Percentiles rank a stretch among this genome's conserved stretches.
These are phyloP conservation scores for Lysandra coridon DNA, from an alignment of 2,888 invertebrate genomes.

Conservation along the genomic window DNA sequence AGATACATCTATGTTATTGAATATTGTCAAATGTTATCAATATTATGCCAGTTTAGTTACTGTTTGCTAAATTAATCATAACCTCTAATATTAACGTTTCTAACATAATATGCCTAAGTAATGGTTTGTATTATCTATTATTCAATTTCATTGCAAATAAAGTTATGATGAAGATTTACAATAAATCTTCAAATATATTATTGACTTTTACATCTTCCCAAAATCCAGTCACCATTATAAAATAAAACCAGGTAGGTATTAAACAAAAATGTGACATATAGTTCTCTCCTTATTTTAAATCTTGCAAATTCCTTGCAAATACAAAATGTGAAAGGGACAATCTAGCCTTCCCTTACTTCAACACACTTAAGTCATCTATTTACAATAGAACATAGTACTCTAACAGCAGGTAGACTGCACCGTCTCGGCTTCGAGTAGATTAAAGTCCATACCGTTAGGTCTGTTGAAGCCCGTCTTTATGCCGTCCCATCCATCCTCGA, in stretches of 20 bases:
- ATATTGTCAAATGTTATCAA: neutral
- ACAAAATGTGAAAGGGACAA: neutral
- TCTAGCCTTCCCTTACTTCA: constrained; percentile 29
- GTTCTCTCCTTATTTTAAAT: neutral
- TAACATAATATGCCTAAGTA: neutral
- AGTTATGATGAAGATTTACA: neutral
- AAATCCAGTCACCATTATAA: neutral
- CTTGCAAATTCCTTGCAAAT: constrained; percentile 1
- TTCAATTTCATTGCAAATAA: neutral
- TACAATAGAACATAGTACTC: constrained; percentile 35
- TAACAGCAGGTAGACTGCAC: constrained; percentile 94
- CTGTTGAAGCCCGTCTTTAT: constrained; percentile 95
- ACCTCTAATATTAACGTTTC: neutral
- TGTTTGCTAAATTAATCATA: neutral
- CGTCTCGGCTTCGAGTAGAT: constrained; percentile 93
- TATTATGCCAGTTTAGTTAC: neutral
- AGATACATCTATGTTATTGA: neutral
- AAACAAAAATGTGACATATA: neutral
- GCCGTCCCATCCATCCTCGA: constrained; percentile 98
- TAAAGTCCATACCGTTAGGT: constrained; percentile 90
- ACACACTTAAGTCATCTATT: constrained; percentile 28
- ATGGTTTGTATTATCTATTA: neutral
- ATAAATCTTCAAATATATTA: neutral
- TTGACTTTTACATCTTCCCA: neutral
- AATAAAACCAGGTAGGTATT: neutral